Conservation (phyloP, 1,140 invertebrate genomes). For the Coboldia fuscipes region DNA sequence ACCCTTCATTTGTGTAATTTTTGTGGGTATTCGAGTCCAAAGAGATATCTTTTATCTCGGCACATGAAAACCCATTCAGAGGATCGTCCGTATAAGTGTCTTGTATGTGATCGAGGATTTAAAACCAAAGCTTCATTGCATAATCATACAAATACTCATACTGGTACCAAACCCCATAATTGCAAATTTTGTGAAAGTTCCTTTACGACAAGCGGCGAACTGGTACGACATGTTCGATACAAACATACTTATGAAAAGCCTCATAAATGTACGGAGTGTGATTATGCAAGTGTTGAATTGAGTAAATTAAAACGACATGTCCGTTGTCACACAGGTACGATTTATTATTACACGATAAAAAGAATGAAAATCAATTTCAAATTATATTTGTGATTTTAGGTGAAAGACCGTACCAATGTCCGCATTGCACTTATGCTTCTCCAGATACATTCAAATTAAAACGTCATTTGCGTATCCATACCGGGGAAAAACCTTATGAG, state of each 20-base stretch:
- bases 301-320: constrained; percentile 86
- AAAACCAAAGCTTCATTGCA: constrained; percentile 83
- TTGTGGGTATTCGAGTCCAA: constrained; percentile 76
- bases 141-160: constrained; percentile 94
- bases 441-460: constrained; percentile 95
- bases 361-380: background rate
- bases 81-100: constrained; percentile 80
- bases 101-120: constrained; percentile 84
- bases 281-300: constrained; percentile 85
- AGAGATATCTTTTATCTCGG: constrained; percentile 68
- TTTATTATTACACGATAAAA: background rate
- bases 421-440: constrained; percentile 92
- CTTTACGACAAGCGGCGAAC: constrained; percentile 89
- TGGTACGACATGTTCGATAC: constrained; percentile 80
- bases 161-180: constrained; percentile 81
- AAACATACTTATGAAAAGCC: constrained; percentile 89
- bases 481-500: constrained; percentile 60
- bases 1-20: constrained; percentile 60
- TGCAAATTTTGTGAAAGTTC: constrained; percentile 85
- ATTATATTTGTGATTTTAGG: too few species aligned
- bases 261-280: constrained; percentile 84
- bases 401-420: constrained; percentile 51
- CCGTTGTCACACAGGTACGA: constrained; percentile 63
- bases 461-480: constrained; percentile 86
- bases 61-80: constrained; percentile 94